Percentiles rank a stretch among this genome's conserved stretches.
Conservation (phyloP, 53 echinoderm and acorn worm genomes). For the Apostichopus leukothele region DNA sequence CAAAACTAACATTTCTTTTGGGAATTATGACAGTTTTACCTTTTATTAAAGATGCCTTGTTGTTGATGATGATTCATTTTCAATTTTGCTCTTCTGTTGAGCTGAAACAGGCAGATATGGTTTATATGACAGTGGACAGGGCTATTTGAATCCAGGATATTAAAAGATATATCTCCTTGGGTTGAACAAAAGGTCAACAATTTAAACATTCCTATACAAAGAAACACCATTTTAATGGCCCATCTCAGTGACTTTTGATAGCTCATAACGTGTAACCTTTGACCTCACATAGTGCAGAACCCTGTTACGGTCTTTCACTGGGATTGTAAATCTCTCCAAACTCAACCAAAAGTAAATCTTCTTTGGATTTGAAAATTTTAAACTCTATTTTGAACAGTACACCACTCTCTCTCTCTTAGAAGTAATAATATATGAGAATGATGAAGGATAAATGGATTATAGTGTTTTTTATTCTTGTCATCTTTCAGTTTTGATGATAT, state of each 20-base stretch:
- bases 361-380: not conserved
- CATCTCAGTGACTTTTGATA: not conserved
- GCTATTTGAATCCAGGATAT: too few relatives aligned
- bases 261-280: slow-evolving; percentile 12
- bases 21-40: too few relatives aligned
- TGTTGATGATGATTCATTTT: too few relatives aligned
- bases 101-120: too few relatives aligned
- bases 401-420: not conserved
- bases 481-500: not conserved
- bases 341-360: not conserved
- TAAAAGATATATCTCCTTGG: too few relatives aligned
- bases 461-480: not conserved
- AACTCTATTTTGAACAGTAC: not conserved
- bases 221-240: not conserved
- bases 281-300: not conserved
- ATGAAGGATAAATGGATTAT: not conserved
- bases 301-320: not conserved
- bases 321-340: slow-evolving; percentile 12
- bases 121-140: too few relatives aligned
- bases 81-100: too few relatives aligned
- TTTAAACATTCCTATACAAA: not conserved
- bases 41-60: too few relatives aligned
- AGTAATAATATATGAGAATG: not conserved
- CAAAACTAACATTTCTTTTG: too few relatives aligned
- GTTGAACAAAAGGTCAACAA: not conserved